Base-by-base conservation (phyloP, 2,888 invertebrate species). In the Dorcus hopei region DNA sequence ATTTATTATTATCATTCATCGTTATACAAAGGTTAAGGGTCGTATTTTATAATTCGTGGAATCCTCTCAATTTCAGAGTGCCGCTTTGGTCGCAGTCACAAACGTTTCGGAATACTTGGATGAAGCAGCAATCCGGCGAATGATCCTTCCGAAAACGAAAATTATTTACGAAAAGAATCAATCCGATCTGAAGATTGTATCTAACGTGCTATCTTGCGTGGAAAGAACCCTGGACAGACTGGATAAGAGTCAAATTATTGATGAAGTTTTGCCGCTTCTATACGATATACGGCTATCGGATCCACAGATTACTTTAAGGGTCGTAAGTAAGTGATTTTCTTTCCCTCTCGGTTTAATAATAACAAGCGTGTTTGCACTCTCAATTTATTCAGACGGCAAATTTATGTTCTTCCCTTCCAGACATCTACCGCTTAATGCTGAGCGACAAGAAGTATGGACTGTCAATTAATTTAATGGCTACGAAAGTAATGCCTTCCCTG, bases 381-480 rank as follows among this genome's bases (percentile, higher is more conserved):
- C 45, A 14, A 9, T 47, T 47, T 14, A 19, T 14, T 16, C 47
- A 16, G 9, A 16, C 14, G 26, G 26, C 16, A 19, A 16, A 47
- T 11, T 16, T 16, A 33, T 33, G 6, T 33, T 33, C 26, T 33
- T 33, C 26, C 6, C 26, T 82, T 80, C 45, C 83, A 97, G 97
- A 90, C 79, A 93, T 97, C 73, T 97, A 96, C 82, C 89, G 91
- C 72, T 84, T 91, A 72, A 89, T 97, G 89, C 82, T 97, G 68
- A 86, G 87, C 74, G 95, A 97, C 79, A 91, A 91, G 78, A 92
- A 89, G 74, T 96, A 92, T 78, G 95, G 94, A 42, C 81, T 97
- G 67, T 91, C 92, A 3, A 89, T 95, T 49, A 93, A 90, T 75
- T 83, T 95, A 70, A 92, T 97, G 88, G 97, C 97, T 6, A 94